Conservation (phyloP, 2,888 invertebrate species). For the Hedya salicella region DNA sequence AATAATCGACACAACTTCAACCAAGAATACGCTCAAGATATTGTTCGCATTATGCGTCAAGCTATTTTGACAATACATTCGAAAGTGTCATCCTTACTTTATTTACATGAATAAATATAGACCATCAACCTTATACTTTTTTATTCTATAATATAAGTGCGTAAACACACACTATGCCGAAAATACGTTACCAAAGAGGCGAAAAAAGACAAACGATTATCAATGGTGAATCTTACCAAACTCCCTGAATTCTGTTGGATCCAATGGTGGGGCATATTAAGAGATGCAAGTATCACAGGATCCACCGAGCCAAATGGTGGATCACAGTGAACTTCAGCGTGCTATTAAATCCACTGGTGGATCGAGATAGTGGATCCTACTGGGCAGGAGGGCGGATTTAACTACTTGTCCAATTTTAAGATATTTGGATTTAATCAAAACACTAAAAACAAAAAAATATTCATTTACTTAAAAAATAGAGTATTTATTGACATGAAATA, state of each 20-base stretch:
- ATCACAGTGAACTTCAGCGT: conserved; percentile 3
- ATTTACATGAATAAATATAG: conserved; percentile 11
- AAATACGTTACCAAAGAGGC: too few species aligned
- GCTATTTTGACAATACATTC: conserved; percentile 18
- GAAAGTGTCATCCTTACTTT: conserved; percentile 5
- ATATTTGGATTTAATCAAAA: too few species aligned
- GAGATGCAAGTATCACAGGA: conserved; percentile 5
- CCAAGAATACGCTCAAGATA: conserved; percentile 23
- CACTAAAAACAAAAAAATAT: too few species aligned
- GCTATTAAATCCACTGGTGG: too few species aligned
- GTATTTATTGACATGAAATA: background rate
- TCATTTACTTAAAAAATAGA: background rate
- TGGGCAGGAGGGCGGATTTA: too few species aligned
- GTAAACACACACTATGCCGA: too few species aligned
- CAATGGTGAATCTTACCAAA: too few species aligned
- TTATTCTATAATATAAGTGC: too few species aligned
- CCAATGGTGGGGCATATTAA: conserved; percentile 1
- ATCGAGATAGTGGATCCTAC: too few species aligned
- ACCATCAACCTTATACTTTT: conserved; percentile 2
- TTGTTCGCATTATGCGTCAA: conserved; percentile 19
- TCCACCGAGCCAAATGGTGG: conserved; percentile 6
- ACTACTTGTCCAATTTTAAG: too few species aligned
- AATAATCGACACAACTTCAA: conserved; percentile 17
- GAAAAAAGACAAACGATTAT: too few species aligned
- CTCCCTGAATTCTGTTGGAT: too few species aligned